A percentile compares a stretch with the other conserved stretches of the same genome.
phyloP scores from a whole-genome alignment of 2,888 invertebrate species.

The Blera fallax region DNA sequence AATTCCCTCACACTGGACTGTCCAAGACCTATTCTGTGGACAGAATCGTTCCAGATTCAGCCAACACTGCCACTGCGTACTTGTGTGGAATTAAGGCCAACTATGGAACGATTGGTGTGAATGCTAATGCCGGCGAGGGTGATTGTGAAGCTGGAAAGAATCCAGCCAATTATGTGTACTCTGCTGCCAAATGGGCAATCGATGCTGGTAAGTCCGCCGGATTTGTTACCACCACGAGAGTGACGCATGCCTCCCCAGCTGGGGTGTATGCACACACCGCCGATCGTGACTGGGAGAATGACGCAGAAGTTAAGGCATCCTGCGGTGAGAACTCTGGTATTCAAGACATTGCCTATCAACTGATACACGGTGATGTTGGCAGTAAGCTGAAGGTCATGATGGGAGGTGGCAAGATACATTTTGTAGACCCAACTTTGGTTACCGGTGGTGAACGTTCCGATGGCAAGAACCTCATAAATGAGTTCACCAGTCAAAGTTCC shows the following conservation, averaged over 20 bases:
- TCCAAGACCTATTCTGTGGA: slow-evolving; percentile 89
- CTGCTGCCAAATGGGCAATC: slow-evolving; percentile 89
- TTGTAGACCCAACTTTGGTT: slow-evolving; percentile 83
- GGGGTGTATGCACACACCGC: slow-evolving; percentile 86
- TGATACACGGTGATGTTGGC: slow-evolving; percentile 86
- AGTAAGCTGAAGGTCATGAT: slow-evolving; percentile 88
- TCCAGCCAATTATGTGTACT: slow-evolving; percentile 84
- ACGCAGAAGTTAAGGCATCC: slow-evolving; percentile 83
- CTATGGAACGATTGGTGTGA: slow-evolving; percentile 89
- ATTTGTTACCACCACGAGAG: slow-evolving; percentile 89
- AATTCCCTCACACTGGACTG: slow-evolving; percentile 88
- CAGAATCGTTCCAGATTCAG: slow-evolving; percentile 90
- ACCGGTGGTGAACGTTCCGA: slow-evolving; percentile 84
- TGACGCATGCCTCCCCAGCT: slow-evolving; percentile 91
- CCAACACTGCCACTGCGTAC: slow-evolving; percentile 91
- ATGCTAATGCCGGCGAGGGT: slow-evolving; percentile 84
- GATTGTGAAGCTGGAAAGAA: slow-evolving; percentile 85
- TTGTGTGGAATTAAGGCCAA: slow-evolving; percentile 90
- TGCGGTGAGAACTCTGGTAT: slow-evolving; percentile 83
- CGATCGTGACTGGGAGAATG: slow-evolving; percentile 88
- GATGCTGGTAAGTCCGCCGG: slow-evolving; percentile 85
- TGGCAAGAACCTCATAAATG: slow-evolving; percentile 85
- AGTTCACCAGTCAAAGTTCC: slow-evolving; percentile 84
- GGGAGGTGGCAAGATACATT: slow-evolving; percentile 88
- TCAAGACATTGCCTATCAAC: slow-evolving; percentile 88